Conservation (phyloP, 1,140 invertebrate genomes). For the Drosophila parvula region DNA sequence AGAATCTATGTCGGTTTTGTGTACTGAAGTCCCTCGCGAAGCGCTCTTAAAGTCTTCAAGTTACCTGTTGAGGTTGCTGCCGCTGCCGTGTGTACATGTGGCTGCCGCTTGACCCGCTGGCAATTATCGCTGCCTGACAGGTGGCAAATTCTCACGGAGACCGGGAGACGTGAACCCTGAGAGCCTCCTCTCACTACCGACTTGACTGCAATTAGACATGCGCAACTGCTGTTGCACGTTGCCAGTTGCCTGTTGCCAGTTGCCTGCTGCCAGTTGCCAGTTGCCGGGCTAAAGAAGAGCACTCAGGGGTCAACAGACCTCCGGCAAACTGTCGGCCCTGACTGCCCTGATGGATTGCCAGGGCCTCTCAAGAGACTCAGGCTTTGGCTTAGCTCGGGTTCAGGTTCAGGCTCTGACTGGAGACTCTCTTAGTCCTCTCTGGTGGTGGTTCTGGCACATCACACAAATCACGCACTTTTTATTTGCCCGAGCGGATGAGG, state of each 20-base stretch:
- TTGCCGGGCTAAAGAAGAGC: conserved; percentile 30
- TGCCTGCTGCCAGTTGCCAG: neutral
- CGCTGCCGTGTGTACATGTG: conserved; percentile 17
- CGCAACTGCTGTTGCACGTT: conserved; percentile 55
- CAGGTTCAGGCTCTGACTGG: conserved; percentile 11
- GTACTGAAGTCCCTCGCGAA: conserved; percentile 25
- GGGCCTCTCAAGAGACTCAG: conserved; percentile 43
- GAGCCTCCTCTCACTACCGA: conserved; percentile 50
- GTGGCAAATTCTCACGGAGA: conserved; percentile 74
- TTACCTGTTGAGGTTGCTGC: conserved; percentile 44
- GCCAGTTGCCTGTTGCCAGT: conserved; percentile 3
- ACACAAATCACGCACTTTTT: conserved; percentile 82
- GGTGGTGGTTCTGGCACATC: conserved; percentile 71
- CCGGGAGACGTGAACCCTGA: conserved; percentile 54
- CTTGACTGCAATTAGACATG: conserved; percentile 81
- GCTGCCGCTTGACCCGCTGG: conserved; percentile 65
- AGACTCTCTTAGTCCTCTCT: conserved; percentile 37
- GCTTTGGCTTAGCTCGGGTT: conserved; percentile 2
- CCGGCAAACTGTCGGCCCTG: conserved; percentile 53
- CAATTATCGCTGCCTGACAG: conserved; percentile 72
- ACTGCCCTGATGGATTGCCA: conserved; percentile 76
- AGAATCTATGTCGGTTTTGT: conserved; percentile 47
- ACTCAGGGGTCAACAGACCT: conserved; percentile 74
- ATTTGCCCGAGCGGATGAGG: conserved; percentile 75
- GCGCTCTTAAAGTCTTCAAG: conserved; percentile 43